phyloP scores from a whole-genome alignment of 35 echinoderm and acorn worm genomes.

The Amphiura filiformis region DNA sequence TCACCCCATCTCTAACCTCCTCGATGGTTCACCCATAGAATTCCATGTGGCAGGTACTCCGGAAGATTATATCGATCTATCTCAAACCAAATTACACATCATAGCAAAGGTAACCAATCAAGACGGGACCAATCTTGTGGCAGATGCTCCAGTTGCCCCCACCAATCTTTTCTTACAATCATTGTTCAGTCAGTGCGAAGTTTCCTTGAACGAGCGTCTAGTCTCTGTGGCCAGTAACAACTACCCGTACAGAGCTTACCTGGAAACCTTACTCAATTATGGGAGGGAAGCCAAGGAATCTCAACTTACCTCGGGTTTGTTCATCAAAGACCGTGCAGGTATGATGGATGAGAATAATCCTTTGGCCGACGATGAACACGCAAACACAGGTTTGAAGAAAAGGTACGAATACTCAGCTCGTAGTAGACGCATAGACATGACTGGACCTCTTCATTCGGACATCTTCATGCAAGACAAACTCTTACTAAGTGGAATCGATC shows the following conservation, averaged over 20 bases:
- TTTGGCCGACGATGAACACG: neutral
- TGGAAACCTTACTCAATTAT: slow-evolving; percentile 48
- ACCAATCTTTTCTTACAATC: slow-evolving; percentile 22
- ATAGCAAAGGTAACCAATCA: slow-evolving; percentile 6
- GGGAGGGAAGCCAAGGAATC: slow-evolving; percentile 28
- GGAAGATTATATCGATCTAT: slow-evolving; percentile 29
- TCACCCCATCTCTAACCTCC: slow-evolving; percentile 36
- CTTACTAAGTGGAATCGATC: slow-evolving; percentile 12
- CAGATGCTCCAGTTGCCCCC: slow-evolving; percentile 18
- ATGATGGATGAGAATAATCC: slow-evolving; percentile 16
- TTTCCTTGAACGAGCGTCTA: slow-evolving; percentile 35
- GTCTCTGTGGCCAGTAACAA: slow-evolving; percentile 19
- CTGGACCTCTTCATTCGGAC: slow-evolving; percentile 15
- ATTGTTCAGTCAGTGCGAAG: neutral
- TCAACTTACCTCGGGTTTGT: slow-evolving; percentile 39
- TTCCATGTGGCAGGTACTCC: slow-evolving; percentile 16
- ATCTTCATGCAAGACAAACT: slow-evolving; percentile 44
- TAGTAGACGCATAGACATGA: slow-evolving; percentile 4
- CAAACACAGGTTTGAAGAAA: slow-evolving; percentile 26
- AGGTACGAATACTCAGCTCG: slow-evolving; percentile 4
- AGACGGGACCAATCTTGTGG: slow-evolving; percentile 27
- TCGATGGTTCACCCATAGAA: slow-evolving; percentile 25
- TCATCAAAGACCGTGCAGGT: slow-evolving; percentile 44
- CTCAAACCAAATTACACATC: slow-evolving; percentile 38
- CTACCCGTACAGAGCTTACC: slow-evolving; percentile 24